These are phyloP conservation scores for Bathybates hornii DNA, from an alignment of 2,113 vertebrate genomes.

Conservation along the genomic window DNA sequence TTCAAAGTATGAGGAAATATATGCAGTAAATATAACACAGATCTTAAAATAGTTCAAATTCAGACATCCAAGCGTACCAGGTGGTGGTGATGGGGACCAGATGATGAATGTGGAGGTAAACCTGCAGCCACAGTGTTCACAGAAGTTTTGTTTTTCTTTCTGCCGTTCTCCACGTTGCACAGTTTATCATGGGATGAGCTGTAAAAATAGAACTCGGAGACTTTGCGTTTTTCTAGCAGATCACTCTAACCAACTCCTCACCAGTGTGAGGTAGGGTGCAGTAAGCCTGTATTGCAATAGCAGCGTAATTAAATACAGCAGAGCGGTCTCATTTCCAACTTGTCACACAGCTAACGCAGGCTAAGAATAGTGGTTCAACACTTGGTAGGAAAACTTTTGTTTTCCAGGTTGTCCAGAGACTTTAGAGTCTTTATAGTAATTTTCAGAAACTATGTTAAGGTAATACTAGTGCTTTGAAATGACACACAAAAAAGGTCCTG, in stretches of 20 bases:
- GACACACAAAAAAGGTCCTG: neutral
- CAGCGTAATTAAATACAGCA: neutral
- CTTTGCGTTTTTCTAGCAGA: neutral
- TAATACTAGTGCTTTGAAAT: neutral
- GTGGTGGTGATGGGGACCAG: neutral
- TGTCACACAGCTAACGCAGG: neutral
- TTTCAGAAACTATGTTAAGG: neutral
- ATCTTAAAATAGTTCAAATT: neutral
- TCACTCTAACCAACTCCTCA: neutral
- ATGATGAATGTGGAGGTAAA: neutral
- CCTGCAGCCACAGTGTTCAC: neutral
- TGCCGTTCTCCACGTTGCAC: neutral
- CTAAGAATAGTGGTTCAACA: neutral
- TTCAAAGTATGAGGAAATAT: neutral
- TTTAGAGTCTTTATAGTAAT: neutral
- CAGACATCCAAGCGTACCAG: neutral
- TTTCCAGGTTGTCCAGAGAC: neutral
- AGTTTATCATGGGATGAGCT: neutral
- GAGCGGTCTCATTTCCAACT: neutral
- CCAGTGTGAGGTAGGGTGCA: neutral
- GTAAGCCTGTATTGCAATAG: neutral
- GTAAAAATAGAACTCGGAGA: neutral
- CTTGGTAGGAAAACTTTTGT: neutral
- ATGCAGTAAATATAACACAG: neutral
- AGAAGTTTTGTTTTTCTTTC: neutral